Evolutionary conservation across 2,888 invertebrate species (phyloP).

Genomic region (Malthinus flaveolus): DNA sequence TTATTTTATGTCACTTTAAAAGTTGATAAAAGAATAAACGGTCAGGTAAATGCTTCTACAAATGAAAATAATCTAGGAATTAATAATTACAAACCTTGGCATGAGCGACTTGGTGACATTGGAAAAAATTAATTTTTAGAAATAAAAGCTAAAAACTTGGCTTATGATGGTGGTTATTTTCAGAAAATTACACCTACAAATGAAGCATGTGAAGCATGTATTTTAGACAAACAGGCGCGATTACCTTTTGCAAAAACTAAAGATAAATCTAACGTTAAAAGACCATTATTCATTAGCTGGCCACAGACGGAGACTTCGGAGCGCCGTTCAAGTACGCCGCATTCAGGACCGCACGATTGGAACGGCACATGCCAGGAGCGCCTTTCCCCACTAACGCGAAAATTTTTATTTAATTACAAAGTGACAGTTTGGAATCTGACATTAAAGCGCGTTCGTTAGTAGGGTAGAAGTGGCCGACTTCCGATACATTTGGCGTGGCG

Average conservation of each 20-base stretch:
- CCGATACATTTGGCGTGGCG: no score
- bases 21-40: not conserved
- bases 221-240: constrained; percentile 42
- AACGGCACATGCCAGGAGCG: no score
- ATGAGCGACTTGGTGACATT: not conserved
- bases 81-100: not conserved
- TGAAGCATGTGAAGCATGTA: constrained; percentile 42
- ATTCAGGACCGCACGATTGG: no score
- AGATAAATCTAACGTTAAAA: constrained; percentile 13
- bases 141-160: not conserved
- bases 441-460: no score
- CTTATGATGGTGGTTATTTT: not conserved
- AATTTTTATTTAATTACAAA: no score
- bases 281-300: constrained; percentile 44
- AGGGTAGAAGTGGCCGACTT: no score
- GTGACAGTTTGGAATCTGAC: no score
- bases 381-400: no score
- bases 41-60: not conserved
- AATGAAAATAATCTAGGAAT: not conserved
- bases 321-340: no score
- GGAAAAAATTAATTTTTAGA: not conserved
- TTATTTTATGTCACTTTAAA: constrained; percentile 23
- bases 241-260: constrained; percentile 41
- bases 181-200: not conserved
- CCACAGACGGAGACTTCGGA: no score